Conservation (phyloP, 2,888 invertebrate species). For the Neoscelio sp. region DNA sequence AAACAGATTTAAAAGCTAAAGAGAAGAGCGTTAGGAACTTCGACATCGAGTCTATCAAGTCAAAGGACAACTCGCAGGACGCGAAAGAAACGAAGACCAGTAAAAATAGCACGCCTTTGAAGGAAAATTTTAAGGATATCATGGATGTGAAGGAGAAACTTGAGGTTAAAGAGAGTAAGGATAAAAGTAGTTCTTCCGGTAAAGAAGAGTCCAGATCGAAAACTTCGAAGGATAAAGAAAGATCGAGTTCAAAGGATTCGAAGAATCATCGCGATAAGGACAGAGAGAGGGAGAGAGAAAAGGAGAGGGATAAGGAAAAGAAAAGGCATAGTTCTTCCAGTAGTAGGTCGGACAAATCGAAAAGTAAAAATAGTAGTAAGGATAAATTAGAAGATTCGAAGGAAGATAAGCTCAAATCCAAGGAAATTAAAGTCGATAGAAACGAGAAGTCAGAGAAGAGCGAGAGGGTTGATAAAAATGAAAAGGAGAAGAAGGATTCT, state of each 20-base stretch:
- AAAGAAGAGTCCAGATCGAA: conserved; percentile 70
- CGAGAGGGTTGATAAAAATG: conserved; percentile 20
- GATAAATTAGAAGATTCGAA: conserved; percentile 71
- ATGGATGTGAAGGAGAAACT: conserved; percentile 75
- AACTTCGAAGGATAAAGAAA: conserved; percentile 71
- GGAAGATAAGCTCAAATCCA: too few relatives aligned
- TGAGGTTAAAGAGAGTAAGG: conserved; percentile 74
- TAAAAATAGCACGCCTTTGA: conserved; percentile 73
- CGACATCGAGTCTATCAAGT: conserved; percentile 75
- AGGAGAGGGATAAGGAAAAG: conserved; percentile 68
- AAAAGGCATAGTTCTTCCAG: conserved; percentile 72
- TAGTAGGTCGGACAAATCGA: conserved; percentile 71
- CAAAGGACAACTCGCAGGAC: conserved; percentile 72
- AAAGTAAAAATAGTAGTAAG: conserved; percentile 68
- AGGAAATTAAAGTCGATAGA: conserved; percentile 74
- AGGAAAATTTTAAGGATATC: conserved; percentile 78
- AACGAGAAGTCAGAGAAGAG: conserved; percentile 68
- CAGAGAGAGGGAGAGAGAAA: conserved; percentile 72
- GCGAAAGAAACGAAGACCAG: conserved; percentile 70
- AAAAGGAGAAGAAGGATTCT: conserved; percentile 71
- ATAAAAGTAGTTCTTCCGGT: conserved; percentile 67
- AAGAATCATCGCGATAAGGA: conserved; percentile 66
- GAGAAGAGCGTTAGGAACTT: conserved; percentile 77
- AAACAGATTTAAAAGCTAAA: conserved; percentile 74
- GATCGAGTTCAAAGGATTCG: conserved; percentile 68